phyloP scores from a whole-genome alignment of 2,113 vertebrate genomes.

The Dipodomys stephensi region DNA sequence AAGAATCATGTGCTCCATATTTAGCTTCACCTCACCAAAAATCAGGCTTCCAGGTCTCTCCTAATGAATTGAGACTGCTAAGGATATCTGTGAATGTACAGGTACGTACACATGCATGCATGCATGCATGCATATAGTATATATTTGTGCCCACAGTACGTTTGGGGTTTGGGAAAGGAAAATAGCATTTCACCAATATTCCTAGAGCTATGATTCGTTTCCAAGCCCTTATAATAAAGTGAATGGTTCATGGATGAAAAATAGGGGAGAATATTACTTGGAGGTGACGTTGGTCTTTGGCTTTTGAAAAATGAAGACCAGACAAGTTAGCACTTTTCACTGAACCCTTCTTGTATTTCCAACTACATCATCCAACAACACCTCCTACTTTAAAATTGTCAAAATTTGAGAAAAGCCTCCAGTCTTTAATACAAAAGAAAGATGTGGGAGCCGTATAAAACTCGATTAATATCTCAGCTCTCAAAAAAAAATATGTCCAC shows the following conservation, averaged over 20 bases:
- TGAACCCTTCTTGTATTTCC: neutral
- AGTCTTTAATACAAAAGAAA: conserved; percentile 9
- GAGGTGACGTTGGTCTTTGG: neutral
- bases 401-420: conserved; percentile 27
- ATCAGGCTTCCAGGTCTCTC: conserved; percentile 29
- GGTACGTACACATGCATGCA: neutral
- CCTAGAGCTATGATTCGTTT: neutral
- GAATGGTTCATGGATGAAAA: conserved; percentile 2
- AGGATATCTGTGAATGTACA: neutral
- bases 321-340: neutral
- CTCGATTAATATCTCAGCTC: conserved; percentile 34
- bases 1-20: neutral
- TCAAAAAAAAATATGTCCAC: neutral
- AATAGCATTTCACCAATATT: neutral
- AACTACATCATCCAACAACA: neutral
- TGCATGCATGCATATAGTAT: neutral
- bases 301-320: neutral
- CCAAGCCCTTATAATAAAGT: neutral
- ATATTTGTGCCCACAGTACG: neutral
- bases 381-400: neutral
- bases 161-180: conserved; percentile 35
- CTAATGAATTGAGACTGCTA: neutral
- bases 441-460: neutral
- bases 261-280: neutral
- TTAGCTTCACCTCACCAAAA: conserved; percentile 10